phyloP scores from a whole-genome alignment of 2,888 invertebrate species.

The Hoplodrina ambigua region DNA sequence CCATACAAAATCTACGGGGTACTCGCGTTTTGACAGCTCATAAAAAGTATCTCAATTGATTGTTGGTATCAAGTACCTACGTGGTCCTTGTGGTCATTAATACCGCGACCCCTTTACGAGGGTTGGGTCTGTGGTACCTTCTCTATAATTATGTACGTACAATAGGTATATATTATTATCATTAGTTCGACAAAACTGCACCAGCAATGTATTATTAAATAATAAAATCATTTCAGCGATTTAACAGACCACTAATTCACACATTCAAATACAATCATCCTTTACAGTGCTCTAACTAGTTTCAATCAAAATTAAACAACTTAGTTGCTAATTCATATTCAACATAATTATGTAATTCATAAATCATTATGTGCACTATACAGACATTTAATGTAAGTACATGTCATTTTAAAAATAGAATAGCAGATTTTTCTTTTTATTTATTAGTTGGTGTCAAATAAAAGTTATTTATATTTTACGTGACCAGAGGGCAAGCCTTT shows the following conservation, averaged over 20 bases:
- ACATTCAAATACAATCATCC: constrained; percentile 41
- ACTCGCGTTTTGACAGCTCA: too few species aligned
- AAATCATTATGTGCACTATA: constrained; percentile 19
- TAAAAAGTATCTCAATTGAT: too few species aligned
- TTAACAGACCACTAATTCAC: constrained; percentile 38
- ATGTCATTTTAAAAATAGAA: too few species aligned
- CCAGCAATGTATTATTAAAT: background rate
- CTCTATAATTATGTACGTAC: constrained; percentile 30
- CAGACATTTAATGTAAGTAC: background rate
- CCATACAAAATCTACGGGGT: too few species aligned
- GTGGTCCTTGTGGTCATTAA: background rate
- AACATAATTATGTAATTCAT: constrained; percentile 39
- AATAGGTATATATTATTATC: constrained; percentile 24
- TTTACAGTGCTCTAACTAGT: constrained; percentile 15
- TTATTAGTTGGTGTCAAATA: too few species aligned
- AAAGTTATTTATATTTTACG: background rate
- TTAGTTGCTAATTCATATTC: constrained; percentile 41
- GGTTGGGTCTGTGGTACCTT: constrained; percentile 7
- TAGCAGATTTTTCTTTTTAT: too few species aligned
- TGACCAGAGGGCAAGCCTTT: too few species aligned
- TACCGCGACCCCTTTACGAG: background rate
- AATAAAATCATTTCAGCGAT: constrained; percentile 25
- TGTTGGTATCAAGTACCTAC: too few species aligned
- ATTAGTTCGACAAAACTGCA: constrained; percentile 9
- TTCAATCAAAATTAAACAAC: constrained; percentile 58